A percentile compares a stretch with the other conserved stretches of the same genome.
Conservation (phyloP, 2,888 invertebrate genomes). For the Pyrrhia umbra region DNA sequence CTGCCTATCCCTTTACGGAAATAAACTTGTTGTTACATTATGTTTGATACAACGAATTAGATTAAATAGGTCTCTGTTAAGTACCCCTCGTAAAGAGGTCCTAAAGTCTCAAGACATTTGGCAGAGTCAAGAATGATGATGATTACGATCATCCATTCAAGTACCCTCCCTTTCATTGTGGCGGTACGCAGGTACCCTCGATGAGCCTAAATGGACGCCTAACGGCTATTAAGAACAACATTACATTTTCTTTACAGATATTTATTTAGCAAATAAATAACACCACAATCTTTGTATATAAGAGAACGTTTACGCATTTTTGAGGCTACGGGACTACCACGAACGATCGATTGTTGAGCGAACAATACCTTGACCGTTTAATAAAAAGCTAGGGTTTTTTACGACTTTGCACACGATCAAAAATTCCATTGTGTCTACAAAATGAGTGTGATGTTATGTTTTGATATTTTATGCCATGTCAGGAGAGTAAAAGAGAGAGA, state of each 20-base stretch:
- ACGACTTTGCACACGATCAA: conserved; percentile 24
- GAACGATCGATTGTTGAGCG: conserved; percentile 29
- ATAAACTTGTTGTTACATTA: too few species aligned
- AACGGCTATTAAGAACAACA: conserved; percentile 36
- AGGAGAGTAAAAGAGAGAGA: not conserved
- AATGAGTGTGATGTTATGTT: conserved; percentile 16
- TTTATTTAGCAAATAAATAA: conserved; percentile 45
- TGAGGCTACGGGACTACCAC: not conserved
- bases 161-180: conserved; percentile 14
- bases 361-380: conserved; percentile 31
- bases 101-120: conserved; percentile 1
- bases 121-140: conserved; percentile 23
- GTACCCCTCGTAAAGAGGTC: conserved; percentile 5
- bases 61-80: conserved; percentile 5
- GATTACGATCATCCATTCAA: conserved; percentile 26
- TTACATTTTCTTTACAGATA: conserved; percentile 44
- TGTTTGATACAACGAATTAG: not conserved
- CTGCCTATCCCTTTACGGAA: too few species aligned
- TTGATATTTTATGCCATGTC: not conserved
- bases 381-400: conserved; percentile 32
- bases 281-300: conserved; percentile 25
- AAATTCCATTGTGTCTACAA: conserved; percentile 27
- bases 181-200: conserved; percentile 1
- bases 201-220: conserved; percentile 15
- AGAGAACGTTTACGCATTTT: conserved; percentile 5